A percentile compares a stretch with the other conserved stretches of the same genome.
Conservation (phyloP, 23 tunicate genomes). For the Ascidia mentula region DNA sequence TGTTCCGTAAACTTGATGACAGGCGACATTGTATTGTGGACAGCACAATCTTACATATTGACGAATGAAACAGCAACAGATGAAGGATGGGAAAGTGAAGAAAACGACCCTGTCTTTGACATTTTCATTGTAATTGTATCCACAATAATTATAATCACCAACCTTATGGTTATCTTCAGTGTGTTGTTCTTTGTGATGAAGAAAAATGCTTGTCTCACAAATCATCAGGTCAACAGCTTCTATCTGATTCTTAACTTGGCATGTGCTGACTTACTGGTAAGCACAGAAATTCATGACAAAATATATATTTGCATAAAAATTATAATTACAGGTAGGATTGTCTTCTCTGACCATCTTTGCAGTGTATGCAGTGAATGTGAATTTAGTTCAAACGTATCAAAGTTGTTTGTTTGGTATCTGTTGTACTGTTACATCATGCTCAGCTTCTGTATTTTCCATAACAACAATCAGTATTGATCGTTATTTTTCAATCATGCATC, state of each 20-base stretch:
- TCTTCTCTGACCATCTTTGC: background rate
- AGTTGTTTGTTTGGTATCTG: slow-evolving; percentile 6
- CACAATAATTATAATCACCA: slow-evolving; percentile 41
- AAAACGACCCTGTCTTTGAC: background rate
- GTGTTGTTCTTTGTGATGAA: background rate
- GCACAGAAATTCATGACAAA: background rate
- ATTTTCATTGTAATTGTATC: slow-evolving; percentile 28
- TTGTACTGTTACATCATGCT: slow-evolving; percentile 27
- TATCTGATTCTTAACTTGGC: slow-evolving; percentile 65
- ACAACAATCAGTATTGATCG: slow-evolving; percentile 66
- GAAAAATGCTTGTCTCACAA: background rate
- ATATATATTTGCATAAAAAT: too few relatives aligned
- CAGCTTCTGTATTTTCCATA: slow-evolving; percentile 63
- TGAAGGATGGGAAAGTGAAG: background rate
- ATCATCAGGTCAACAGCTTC: slow-evolving; percentile 6
- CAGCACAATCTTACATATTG: background rate
- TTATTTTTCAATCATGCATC: slow-evolving; percentile 56
- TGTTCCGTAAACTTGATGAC: background rate
- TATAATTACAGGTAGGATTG: background rate
- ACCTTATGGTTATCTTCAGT: slow-evolving; percentile 30
- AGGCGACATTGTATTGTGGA: background rate
- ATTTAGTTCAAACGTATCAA: background rate
- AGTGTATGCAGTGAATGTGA: background rate
- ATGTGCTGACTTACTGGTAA: slow-evolving; percentile 71
- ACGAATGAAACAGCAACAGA: background rate